Evolutionary conservation across 2,888 invertebrate species (phyloP), one percentile per base, ranked within the genome.

Genomic region (Oligia strigilis): DNA sequence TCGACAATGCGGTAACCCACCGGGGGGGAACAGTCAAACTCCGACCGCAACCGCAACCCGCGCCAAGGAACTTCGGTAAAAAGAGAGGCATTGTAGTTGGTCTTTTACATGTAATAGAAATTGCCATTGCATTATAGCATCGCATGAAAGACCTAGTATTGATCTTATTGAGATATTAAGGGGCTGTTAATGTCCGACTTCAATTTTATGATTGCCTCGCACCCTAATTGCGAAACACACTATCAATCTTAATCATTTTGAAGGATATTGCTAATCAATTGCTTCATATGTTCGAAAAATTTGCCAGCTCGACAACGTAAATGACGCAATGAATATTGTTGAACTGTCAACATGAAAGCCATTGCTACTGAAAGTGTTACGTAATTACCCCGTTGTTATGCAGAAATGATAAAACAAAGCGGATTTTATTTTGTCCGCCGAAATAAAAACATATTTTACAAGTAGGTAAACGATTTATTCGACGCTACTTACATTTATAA

Each of bases 391-490:
- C 58, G 1, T 58, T 62, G 29, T 62, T 29, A 19, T 36, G 36
- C 4, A 64, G 3, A 64, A 64, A 36, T 65, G 4, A 5, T n/a
- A 17, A 65, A 66, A 46, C n/a, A 29, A 49, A 8, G n/a, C 23
- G 5, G 36, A 17, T 40, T 58, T 58, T 43, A 67, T 76, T 23
- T n/a, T 60, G 4, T 23, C 36, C 13, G 19, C 14, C 23, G 19
- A 62, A 40, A 62, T 46, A 40, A 62, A 62, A 46, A 62, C 19
- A 46, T 46, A 82, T 60, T 82, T 80, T 43, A 60, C n/a, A 14
- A 11, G 40, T 29, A 29, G 29, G 29, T 60, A 77, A 77, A 62
- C 77, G 66, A 67, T 83, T 80, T 49, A 66, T 62, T 46, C 23
- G 43, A 43, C 4, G 36, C n/a, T 29, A 43, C 58, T 64, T 70